Evolutionary conservation across 2,888 invertebrate species (phyloP).

Genomic region (Stenolophus ochropezus): DNA sequence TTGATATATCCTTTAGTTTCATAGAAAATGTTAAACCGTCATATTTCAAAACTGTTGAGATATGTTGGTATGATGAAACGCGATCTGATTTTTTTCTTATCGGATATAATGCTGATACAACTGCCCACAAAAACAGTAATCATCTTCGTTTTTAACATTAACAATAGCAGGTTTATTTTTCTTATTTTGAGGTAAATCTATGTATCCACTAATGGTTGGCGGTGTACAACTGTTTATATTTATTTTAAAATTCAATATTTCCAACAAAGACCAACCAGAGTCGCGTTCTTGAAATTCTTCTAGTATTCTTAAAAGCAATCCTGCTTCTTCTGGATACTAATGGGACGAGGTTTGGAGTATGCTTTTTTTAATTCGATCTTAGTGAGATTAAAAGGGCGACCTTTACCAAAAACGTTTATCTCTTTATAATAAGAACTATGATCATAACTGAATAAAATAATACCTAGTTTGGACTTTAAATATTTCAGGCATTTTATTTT

Average conservation of each 20-base stretch:
- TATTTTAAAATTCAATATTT: constrained; percentile 61
- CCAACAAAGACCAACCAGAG: constrained; percentile 63
- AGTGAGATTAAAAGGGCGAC: constrained; percentile 21
- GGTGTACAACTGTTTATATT: constrained; percentile 58
- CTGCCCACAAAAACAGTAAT: constrained; percentile 61
- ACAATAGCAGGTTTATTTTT: constrained; percentile 62
- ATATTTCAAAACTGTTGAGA: constrained; percentile 60
- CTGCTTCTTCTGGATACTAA: constrained; percentile 31
- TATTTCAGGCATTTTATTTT: constrained; percentile 4
- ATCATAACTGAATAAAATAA: constrained; percentile 19
- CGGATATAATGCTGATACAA: constrained; percentile 62
- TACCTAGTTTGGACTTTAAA: neutral
- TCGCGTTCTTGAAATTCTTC: constrained; percentile 64
- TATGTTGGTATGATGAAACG: constrained; percentile 60
- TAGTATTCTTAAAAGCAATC: constrained; percentile 61
- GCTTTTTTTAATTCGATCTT: constrained; percentile 19
- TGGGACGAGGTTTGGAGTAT: constrained; percentile 10
- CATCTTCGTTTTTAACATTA: constrained; percentile 64
- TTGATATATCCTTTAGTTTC: constrained; percentile 29
- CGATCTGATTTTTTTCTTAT: constrained; percentile 7
- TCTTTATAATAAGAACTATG: constrained; percentile 30
- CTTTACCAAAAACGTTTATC: constrained; percentile 45
- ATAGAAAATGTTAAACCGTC: constrained; percentile 61
- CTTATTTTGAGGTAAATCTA: constrained; percentile 60
- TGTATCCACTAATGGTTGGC: constrained; percentile 61